Percentiles rank a stretch among this genome's conserved stretches.
Conservation (phyloP, 2,113 vertebrate species). For the Atherinomorus stipes region DNA sequence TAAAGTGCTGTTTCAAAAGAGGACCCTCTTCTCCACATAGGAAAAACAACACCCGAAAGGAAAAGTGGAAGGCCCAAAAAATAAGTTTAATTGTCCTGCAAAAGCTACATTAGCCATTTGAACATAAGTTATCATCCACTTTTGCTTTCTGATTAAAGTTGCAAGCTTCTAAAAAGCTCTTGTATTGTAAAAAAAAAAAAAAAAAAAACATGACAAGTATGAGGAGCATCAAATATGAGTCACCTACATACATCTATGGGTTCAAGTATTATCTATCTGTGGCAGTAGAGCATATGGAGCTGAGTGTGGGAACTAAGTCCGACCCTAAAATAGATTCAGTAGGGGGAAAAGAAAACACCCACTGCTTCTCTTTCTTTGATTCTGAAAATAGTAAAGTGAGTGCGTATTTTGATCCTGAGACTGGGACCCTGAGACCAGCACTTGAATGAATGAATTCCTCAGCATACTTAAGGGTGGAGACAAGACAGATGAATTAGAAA, state of each 20-base stretch:
- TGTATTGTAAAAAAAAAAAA: too few species aligned
- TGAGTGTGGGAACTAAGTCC: constrained; percentile 81
- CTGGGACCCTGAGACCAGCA: constrained; percentile 67
- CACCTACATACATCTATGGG: constrained; percentile 30
- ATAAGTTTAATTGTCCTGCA: constrained; percentile 2
- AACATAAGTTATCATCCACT: not conserved
- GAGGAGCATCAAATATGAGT: not conserved
- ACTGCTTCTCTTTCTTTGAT: constrained; percentile 76
- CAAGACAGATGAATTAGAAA: constrained; percentile 71
- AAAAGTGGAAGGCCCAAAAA: not conserved
- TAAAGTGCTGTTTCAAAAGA: constrained; percentile 28
- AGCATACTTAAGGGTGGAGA: constrained; percentile 62
- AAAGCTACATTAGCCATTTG: not conserved
- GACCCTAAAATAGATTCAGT: constrained; percentile 75
- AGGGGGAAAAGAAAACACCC: constrained; percentile 41
- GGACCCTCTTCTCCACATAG: constrained; percentile 34
- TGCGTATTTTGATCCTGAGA: constrained; percentile 69
- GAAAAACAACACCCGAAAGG: not conserved
- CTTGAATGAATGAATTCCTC: constrained; percentile 82
- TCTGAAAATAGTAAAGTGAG: constrained; percentile 80
- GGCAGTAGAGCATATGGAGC: constrained; percentile 45
- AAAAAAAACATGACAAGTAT: constrained; percentile 19
- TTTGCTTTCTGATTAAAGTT: not conserved
- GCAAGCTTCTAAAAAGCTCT: constrained; percentile 7
- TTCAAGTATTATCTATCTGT: constrained; percentile 39